Percentiles rank a stretch among this genome's conserved stretches.
Evolutionary conservation across 2,113 vertebrate species (phyloP).

Genomic region (Emydura subglobosa): DNA sequence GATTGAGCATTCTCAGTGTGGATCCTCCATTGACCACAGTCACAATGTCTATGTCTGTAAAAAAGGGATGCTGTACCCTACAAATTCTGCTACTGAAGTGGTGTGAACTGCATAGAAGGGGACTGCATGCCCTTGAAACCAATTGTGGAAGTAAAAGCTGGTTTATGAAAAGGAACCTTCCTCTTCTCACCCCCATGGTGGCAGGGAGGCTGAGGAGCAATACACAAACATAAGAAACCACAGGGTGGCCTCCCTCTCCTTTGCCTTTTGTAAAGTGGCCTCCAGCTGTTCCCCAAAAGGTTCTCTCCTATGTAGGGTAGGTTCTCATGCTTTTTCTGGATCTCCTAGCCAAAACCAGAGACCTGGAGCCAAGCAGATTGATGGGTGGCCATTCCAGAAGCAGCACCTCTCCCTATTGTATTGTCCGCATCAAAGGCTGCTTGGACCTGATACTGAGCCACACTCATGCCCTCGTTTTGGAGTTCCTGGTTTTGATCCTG

Average conservation of each 20-base stretch:
- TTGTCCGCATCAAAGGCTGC: background rate
- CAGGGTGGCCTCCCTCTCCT: background rate
- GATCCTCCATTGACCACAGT: too few relatives aligned
- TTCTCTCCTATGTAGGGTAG: background rate
- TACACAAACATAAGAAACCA: rapidly evolving
- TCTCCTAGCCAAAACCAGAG: background rate
- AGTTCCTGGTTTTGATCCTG: background rate
- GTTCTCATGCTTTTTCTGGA: background rate
- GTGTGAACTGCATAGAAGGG: background rate
- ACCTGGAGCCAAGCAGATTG: background rate
- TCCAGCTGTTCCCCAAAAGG: background rate
- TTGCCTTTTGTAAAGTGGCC: background rate
- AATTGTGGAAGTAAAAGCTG: rapidly evolving
- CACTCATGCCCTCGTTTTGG: rapidly evolving
- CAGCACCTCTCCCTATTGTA: rapidly evolving
- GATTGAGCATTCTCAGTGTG: too few relatives aligned
- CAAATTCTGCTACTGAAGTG: rapidly evolving
- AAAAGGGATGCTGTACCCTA: background rate
- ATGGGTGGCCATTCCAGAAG: rapidly evolving
- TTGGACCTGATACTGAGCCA: background rate
- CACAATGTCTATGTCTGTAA: background rate
- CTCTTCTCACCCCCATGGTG: rapidly evolving
- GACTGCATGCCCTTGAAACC: background rate
- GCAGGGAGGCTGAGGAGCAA: background rate
- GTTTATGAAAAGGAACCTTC: background rate